Base-by-base conservation (phyloP, 1,140 invertebrate species). In the Ectropis grisescens region DNA sequence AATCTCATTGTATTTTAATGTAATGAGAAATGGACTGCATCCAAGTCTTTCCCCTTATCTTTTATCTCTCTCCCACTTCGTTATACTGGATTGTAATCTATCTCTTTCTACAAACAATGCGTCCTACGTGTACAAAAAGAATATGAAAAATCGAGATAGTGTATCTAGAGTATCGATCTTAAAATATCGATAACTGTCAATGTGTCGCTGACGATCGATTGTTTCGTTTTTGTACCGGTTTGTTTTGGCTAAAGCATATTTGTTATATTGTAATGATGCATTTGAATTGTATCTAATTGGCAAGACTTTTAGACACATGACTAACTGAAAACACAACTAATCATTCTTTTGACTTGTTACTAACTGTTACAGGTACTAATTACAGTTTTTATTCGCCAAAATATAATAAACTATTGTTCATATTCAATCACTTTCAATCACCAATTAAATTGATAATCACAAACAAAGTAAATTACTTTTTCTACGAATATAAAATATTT, bases 31-130 rank as follows among this genome's bases (percentile, higher is more conserved):
- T 58, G 42, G 45, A 58, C 38, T 33, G 34, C 32, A 33, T 53
- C 43, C 48, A 44, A 48, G 41, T 52, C 25, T 28, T 36, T 26
- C 2, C 24, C 22, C 25, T 42, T 28, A 32, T 33, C 43, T n/a
- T n/a, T 37, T 52, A 23, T 72, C 64, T 53, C 62, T 54, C 41
- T 74, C 50, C 30, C 29, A 30, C 60, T 30, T 36, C 28, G 22
- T 1, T 12, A 37, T 33, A 16, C 31, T 15, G 13, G 33, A 25
- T 59, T 42, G 10, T n/a, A 52, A 44, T 47, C 65, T 57, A 47
- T 74, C 74, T 53, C 44, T 74, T 41, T 75, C 59, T 39, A 55
- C 59, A 74, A 79, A 79, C 74, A 79, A 79, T 76, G 71, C 50
- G 59, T 62, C 70, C 59, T 62, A 58, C 60, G 59, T 62, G 64